Evolutionary conservation across 2,797 vertebrate species (phyloP).

Genomic region (Echeneis naucrates): DNA sequence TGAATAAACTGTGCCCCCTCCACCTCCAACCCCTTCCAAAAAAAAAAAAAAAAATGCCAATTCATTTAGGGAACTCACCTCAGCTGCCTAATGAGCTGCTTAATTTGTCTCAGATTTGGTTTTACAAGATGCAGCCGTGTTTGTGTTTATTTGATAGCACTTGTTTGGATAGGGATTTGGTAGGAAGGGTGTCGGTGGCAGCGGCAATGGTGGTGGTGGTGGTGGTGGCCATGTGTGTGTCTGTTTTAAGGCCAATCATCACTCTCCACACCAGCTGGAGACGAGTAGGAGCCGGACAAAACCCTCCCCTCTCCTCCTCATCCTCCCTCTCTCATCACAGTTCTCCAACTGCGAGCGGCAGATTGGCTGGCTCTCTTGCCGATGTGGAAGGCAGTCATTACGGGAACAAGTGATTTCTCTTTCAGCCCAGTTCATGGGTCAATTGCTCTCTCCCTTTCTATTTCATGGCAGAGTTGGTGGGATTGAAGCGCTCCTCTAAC

Average conservation of each 20-base stretch:
- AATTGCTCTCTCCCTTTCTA: slow-evolving; percentile 79
- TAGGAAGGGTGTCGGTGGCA: not conserved
- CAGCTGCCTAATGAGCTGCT: slow-evolving; percentile 71
- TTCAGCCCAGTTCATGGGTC: slow-evolving; percentile 82
- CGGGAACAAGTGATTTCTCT: slow-evolving; percentile 79
- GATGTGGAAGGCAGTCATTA: slow-evolving; percentile 77
- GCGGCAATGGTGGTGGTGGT: not conserved
- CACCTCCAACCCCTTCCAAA: slow-evolving; percentile 12
- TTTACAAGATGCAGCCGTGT: slow-evolving; percentile 68
- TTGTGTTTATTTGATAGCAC: slow-evolving; percentile 70
- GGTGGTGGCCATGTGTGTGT: not conserved
- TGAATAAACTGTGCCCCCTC: slow-evolving; percentile 39
- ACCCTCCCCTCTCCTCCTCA: slow-evolving; percentile 42
- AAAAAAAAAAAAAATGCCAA: too few relatives aligned
- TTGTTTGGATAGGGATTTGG: slow-evolving; percentile 55
- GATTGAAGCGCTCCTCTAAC: slow-evolving; percentile 75
- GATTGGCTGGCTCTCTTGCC: slow-evolving; percentile 60
- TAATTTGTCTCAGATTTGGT: slow-evolving; percentile 73
- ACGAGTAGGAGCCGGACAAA: slow-evolving; percentile 62
- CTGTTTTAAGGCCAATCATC: slow-evolving; percentile 45
- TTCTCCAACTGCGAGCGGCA: slow-evolving; percentile 40
- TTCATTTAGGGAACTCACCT: slow-evolving; percentile 69
- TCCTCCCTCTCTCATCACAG: slow-evolving; percentile 45
- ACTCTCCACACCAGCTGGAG: slow-evolving; percentile 68
- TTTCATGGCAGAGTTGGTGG: slow-evolving; percentile 79